Percentiles rank a stretch among this genome's conserved stretches.
phyloP scores from a whole-genome alignment of 2,113 vertebrate genomes.

The Galemys pyrenaicus region DNA sequence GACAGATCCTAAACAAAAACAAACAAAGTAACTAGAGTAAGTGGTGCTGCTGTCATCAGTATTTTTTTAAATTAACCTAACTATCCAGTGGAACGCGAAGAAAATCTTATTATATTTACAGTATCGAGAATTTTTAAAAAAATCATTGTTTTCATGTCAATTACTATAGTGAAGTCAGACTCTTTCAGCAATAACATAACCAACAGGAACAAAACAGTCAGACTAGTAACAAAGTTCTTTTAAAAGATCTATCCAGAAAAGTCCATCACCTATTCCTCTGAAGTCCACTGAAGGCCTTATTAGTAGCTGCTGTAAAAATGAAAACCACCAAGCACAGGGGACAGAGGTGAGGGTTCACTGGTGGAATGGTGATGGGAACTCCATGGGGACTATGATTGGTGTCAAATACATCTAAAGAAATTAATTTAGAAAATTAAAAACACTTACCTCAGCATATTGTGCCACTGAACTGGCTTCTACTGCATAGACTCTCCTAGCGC shows the following conservation, averaged over 20 bases:
- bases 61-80: not conserved
- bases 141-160: slow-evolving; percentile 1
- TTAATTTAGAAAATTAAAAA: slow-evolving; percentile 28
- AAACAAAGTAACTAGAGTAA: not conserved
- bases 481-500: slow-evolving; percentile 87
- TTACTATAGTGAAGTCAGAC: not conserved
- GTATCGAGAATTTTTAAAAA: not conserved
- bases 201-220: not conserved
- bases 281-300: not conserved
- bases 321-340: too few relatives aligned
- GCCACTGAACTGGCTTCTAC: slow-evolving; percentile 86
- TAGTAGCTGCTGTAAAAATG: not conserved
- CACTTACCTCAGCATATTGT: slow-evolving; percentile 84
- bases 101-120: not conserved
- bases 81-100: not conserved
- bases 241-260: not conserved
- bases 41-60: not conserved
- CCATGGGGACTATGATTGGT: too few relatives aligned
- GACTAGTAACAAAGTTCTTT: not conserved
- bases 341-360: too few relatives aligned
- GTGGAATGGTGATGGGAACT: too few relatives aligned
- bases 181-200: not conserved
- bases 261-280: not conserved
- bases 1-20: not conserved
- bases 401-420: too few relatives aligned